Evolutionary conservation across 2,888 invertebrate genomes (phyloP), one percentile per base, ranked within the genome.

Genomic region (Rosalia funebris): DNA sequence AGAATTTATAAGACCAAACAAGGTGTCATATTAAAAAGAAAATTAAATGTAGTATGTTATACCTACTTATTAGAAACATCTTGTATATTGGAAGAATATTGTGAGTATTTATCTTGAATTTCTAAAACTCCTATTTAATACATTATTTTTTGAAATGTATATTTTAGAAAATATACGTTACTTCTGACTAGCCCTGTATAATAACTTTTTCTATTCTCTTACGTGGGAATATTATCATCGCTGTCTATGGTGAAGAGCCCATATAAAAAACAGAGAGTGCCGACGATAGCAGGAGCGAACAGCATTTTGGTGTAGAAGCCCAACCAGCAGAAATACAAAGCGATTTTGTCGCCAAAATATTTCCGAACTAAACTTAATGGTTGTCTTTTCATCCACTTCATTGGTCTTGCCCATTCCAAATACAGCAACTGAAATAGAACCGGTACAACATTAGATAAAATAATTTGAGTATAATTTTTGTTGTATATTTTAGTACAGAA

Each of bases 311-410:
- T 96, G 76, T 96, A 96, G 81, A 95, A 96, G 0, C 96, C 96
- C 31, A 96, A 83, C 96, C 96, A 96, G 63, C 94, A 94, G 82
- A 95, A 96, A 76, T 96, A 96, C 0, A 96, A 81, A 0, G 89
- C 95, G 16, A 96, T 94, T 80, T 96, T 95, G 76, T 95, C 95
- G 0, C 96, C 96, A 75, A 95, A 96, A 79, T 96, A 96, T 70
- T 92, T 88, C 37, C 93, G 83, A 1, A 98, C 88, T 25, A 96
- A 82, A 85, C 95, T 94, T 0, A 98, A 82, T 0, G 98, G 97
- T 76, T 98, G 98, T 60, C 91, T 91, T 77, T 96, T 96, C 82
- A 90, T 95, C 92, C 95, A 96, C 75, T 91, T 91, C 5, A 87
- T 84, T 0, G 95, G 94, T 63, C 91, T 86, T 0, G 96, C 96